These are phyloP conservation scores for Chlorops oryzae DNA, from an alignment of 1,140 invertebrate species.

Conservation along the genomic window DNA sequence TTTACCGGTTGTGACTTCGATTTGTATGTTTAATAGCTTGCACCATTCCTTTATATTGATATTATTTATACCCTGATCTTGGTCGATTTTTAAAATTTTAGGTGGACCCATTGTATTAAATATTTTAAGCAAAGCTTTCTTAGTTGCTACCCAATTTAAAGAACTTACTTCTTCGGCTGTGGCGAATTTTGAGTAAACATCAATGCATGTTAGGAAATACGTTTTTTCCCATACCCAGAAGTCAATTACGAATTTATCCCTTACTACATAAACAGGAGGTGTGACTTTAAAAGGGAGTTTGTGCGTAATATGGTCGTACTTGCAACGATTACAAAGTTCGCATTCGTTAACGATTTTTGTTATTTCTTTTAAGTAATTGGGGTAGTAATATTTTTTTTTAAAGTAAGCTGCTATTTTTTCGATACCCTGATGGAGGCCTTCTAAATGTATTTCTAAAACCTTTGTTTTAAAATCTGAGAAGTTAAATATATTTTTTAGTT, in stretches of 20 bases:
- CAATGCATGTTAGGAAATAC: constrained; percentile 6
- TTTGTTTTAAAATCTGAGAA: constrained; percentile 6
- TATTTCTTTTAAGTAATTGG: constrained; percentile 8
- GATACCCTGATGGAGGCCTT: constrained; percentile 9
- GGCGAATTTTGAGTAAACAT: constrained; percentile 9
- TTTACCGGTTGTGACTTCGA: constrained; percentile 8
- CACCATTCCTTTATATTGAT: constrained; percentile 6
- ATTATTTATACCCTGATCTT: constrained; percentile 5
- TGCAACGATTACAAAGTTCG: constrained; percentile 6
- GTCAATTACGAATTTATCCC: constrained; percentile 8
- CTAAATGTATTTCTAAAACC: constrained; percentile 1
- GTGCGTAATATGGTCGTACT: background rate
- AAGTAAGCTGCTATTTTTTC: constrained; percentile 3
- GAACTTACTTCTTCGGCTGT: background rate
- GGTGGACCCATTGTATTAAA: no score
- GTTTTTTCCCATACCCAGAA: constrained; percentile 5
- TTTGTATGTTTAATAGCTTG: background rate
- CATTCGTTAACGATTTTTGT: constrained; percentile 7
- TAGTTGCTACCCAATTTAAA: no score
- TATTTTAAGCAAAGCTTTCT: no score
- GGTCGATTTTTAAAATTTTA: constrained; percentile 4
- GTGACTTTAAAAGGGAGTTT: no score
- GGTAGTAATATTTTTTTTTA: constrained; percentile 7
- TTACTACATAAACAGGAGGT: background rate
- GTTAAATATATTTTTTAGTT: constrained; percentile 1